Evolutionary conservation across 2,113 vertebrate species (phyloP).

Genomic region (Toxostoma redivivum): DNA sequence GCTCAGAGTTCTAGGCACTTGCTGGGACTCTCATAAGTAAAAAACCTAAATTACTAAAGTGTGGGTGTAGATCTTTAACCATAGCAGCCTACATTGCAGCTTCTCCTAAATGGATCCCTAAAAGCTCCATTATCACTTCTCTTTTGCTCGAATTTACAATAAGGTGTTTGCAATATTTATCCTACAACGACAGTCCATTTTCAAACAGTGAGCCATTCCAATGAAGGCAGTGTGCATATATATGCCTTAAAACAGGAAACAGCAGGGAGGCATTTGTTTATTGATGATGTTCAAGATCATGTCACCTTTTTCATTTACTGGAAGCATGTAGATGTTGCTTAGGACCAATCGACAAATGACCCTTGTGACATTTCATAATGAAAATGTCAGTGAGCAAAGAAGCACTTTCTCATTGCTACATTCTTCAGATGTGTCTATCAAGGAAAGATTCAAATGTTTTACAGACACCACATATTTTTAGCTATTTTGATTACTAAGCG

Average conservation of each 20-base stretch:
- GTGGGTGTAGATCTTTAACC: not conserved
- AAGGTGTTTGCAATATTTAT: not conserved
- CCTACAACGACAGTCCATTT: not conserved
- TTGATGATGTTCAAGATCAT: not conserved
- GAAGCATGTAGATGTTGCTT: not conserved
- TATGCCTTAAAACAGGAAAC: not conserved
- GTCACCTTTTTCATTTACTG: not conserved
- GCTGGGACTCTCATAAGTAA: not conserved
- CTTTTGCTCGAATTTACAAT: not conserved
- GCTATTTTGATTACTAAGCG: not conserved
- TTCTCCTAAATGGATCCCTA: not conserved
- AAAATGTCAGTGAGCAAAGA: not conserved
- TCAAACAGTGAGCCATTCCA: not conserved
- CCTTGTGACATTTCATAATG: not conserved
- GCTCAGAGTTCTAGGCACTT: not conserved
- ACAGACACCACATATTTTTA: not conserved
- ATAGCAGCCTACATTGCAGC: not conserved
- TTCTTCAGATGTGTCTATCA: not conserved
- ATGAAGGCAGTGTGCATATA: not conserved
- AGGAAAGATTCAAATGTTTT: not conserved
- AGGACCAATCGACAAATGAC: not conserved
- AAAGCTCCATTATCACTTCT: not conserved
- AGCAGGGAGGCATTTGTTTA: not conserved
- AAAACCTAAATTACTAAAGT: not conserved
- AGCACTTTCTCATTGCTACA: not conserved